Conservation (phyloP, 2,888 invertebrate species). For the Philereme vetulata region DNA sequence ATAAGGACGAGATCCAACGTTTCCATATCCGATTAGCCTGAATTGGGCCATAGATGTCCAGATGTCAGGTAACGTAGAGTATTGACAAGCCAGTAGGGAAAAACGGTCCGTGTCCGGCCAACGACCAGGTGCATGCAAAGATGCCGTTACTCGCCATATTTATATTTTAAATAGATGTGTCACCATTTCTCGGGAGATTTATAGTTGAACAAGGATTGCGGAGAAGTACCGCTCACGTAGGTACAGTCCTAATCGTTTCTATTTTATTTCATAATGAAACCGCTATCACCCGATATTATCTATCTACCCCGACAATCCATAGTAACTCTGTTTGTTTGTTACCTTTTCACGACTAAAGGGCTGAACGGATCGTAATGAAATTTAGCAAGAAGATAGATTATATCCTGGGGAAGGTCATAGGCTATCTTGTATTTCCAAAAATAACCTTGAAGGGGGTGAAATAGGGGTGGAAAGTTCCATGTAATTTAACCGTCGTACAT, state of each 20-base stretch:
- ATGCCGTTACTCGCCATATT: constrained; percentile 37
- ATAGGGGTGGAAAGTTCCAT: no score
- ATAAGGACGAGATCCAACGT: constrained; percentile 2
- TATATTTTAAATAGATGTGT: constrained; percentile 37
- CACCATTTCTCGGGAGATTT: constrained; percentile 34
- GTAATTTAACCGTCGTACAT: no score
- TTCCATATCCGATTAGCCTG: constrained; percentile 2
- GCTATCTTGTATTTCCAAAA: no score
- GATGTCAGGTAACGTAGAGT: constrained; percentile 21
- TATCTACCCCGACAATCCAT: constrained; percentile 24
- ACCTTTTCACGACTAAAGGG: no score
- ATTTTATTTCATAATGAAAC: constrained; percentile 10
- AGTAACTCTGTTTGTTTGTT: no score
- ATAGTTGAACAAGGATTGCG: constrained; percentile 12
- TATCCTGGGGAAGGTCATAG: no score
- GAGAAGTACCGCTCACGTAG: constrained; percentile 3
- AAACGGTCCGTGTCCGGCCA: constrained; percentile 29
- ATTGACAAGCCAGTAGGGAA: not conserved
- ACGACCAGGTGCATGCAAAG: constrained; percentile 34
- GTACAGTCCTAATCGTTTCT: not conserved
- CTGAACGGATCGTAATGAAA: no score
- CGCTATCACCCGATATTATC: constrained; percentile 18
- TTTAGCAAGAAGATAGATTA: no score
- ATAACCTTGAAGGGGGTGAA: no score
- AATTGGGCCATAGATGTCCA: constrained; percentile 20